A percentile compares a stretch with the other conserved stretches of the same genome.
Conservation (phyloP, 35 echinoderm and acorn worm species). For the Anneissia japonica region DNA sequence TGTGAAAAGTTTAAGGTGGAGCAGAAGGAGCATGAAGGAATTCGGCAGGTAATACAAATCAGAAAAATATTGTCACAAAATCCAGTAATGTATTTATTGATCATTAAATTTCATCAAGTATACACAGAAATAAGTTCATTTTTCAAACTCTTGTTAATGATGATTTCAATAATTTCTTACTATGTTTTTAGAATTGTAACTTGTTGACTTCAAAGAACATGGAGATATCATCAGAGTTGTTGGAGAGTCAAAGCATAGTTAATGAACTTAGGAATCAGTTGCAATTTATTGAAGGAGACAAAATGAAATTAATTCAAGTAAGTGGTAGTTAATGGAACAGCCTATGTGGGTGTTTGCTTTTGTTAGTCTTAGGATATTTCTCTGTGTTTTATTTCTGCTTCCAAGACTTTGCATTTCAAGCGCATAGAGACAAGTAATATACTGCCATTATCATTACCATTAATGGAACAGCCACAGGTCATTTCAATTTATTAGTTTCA, state of each 20-base stretch:
- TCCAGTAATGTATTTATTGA: too few species aligned
- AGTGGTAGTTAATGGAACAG: neutral
- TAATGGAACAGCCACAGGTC: neutral
- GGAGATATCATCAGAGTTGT: conserved; percentile 42
- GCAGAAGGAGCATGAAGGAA: conserved; percentile 52
- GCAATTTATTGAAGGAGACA: conserved; percentile 48
- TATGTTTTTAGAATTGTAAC: conserved; percentile 45
- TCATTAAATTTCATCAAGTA: too few species aligned
- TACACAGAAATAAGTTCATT: neutral
- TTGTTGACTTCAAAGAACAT: conserved; percentile 42
- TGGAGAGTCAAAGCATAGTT: conserved; percentile 19
- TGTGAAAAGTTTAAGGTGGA: conserved; percentile 76
- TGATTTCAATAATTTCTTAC: neutral
- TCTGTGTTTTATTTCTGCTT: too few species aligned
- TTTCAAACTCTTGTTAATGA: neutral
- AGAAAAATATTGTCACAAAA: too few species aligned
- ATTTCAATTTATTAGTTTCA: neutral
- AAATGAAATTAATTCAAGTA: conserved; percentile 59
- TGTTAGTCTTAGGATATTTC: neutral
- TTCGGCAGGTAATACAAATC: conserved; percentile 53
- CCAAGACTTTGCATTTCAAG: neutral
- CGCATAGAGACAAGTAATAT: neutral
- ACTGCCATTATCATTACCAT: neutral
- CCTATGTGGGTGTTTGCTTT: too few species aligned
- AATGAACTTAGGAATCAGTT: conserved; percentile 62